A percentile compares a stretch with the other conserved stretches of the same genome.
These are phyloP conservation scores for Sebastiscus tertius DNA, from an alignment of 2,797 vertebrate species.

Conservation along the genomic window DNA sequence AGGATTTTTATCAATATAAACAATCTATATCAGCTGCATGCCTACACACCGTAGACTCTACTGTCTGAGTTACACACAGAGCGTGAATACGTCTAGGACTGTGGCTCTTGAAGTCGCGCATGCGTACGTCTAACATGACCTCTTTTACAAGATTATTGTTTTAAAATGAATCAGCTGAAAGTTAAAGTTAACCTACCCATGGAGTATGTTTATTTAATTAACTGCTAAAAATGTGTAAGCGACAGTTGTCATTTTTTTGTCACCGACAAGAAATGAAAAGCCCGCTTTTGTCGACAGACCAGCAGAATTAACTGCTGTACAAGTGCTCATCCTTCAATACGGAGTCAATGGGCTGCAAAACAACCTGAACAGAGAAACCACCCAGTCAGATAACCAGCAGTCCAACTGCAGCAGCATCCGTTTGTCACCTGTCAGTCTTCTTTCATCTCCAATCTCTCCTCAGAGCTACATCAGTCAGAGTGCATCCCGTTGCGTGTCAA, in stretches of 20 bases:
- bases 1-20: too few relatives aligned
- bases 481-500: constrained; percentile 7
- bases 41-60: too few relatives aligned
- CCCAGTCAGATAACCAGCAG: constrained; percentile 5
- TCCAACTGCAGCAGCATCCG: neutral
- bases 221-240: neutral
- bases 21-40: too few relatives aligned
- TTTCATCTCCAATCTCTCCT: neutral
- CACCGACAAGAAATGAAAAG: neutral
- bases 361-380: neutral
- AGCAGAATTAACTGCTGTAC: neutral
- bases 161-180: neutral
- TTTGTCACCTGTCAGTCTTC: neutral
- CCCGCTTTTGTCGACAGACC: neutral
- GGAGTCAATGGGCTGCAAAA: neutral
- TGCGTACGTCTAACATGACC: too few relatives aligned
- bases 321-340: constrained; percentile 3
- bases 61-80: too few relatives aligned
- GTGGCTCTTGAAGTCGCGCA: too few relatives aligned
- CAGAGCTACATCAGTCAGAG: neutral
- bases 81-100: too few relatives aligned
- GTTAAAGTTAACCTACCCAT: neutral
- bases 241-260: neutral
- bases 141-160: neutral
- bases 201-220: neutral